Evolutionary conservation across 2,888 invertebrate genomes (phyloP), one percentile per base, ranked within the genome.

Genomic region (Tetragonula carbonaria): DNA sequence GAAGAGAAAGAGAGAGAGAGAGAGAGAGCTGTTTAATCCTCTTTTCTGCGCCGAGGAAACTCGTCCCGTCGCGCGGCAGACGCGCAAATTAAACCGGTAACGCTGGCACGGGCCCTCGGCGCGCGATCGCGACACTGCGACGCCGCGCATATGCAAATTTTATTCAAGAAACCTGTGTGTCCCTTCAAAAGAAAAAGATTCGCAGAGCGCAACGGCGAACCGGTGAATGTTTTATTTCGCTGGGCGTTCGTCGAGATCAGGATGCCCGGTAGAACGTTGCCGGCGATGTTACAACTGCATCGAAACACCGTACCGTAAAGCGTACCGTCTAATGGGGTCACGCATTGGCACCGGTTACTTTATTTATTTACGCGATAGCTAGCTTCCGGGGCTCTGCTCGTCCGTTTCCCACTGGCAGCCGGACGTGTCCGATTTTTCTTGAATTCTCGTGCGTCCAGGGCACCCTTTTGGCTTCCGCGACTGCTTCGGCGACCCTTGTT

Each of bases 291-390:
- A 76, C 77, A 78, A 82, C 84, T 80, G 71, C 82, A 83, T 71
- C 85, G 81, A 55, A 33, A 68, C 59, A 38, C 65, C 1, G 70
- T 75, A 88, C 88, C 91, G 91, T 92, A 92, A 92, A 93, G 88
- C 88, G 91, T 86, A n/a, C 45, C 45, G 86, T 91, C 92, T 94
- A 93, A 94, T 93, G 91, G 93, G 92, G 92, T 92, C 93, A 91
- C 92, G 91, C 90, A 91, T 92, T 86, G 92, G 87, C 87, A 86
- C 91, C 79, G 85, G 88, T 91, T 86, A 92, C 91, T 91, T 92
- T 90, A 91, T 92, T 94, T 92, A 94, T 92, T 94, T 94, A 94
- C 93, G 92, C 92, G 93, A 80, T 88, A 74, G 68, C 23, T 68
- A 45, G 33, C 78, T 53, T 74, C 72, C 75, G 74, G 71, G 73